A percentile compares a stretch with the other conserved stretches of the same genome.
These are phyloP conservation scores for Empis stercorea DNA, from an alignment of 2,888 invertebrate genomes.

Conservation along the genomic window DNA sequence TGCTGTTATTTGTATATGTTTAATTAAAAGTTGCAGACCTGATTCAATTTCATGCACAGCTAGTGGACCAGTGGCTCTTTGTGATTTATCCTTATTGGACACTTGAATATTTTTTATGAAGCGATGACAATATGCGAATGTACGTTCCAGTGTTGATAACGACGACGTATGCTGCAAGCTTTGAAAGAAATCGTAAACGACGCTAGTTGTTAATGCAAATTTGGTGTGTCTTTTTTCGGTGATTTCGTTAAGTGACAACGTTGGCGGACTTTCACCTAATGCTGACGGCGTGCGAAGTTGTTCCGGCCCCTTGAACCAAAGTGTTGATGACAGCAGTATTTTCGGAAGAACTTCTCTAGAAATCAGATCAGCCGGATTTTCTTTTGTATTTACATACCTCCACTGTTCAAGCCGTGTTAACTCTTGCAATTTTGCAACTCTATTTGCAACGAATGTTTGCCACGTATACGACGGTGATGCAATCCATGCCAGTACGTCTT, in stretches of 20 bases:
- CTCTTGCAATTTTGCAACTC: conserved; percentile 5
- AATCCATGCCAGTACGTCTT: neutral
- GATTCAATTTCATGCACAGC: neutral
- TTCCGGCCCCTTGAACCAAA: conserved; percentile 1
- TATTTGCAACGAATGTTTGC: conserved; percentile 8
- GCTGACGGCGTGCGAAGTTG: neutral
- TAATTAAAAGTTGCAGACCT: neutral
- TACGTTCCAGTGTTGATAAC: neutral
- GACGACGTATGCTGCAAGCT: neutral
- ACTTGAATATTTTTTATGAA: neutral
- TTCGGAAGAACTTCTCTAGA: conserved; percentile 3
- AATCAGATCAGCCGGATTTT: conserved; percentile 6
- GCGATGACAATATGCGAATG: neutral
- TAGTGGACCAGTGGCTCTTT: neutral
- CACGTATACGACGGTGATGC: conserved; percentile 5
- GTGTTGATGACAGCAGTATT: neutral
- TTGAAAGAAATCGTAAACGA: neutral
- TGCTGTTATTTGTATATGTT: neutral
- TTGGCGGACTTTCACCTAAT: neutral
- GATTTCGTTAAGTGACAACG: neutral
- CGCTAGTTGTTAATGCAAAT: neutral
- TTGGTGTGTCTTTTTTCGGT: neutral
- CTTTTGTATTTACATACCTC: conserved; percentile 6
- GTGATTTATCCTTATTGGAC: neutral
- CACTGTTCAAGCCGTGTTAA: conserved; percentile 3